Base-by-base conservation (phyloP, 2,888 invertebrate genomes). In the Helobdella robusta region DNA sequence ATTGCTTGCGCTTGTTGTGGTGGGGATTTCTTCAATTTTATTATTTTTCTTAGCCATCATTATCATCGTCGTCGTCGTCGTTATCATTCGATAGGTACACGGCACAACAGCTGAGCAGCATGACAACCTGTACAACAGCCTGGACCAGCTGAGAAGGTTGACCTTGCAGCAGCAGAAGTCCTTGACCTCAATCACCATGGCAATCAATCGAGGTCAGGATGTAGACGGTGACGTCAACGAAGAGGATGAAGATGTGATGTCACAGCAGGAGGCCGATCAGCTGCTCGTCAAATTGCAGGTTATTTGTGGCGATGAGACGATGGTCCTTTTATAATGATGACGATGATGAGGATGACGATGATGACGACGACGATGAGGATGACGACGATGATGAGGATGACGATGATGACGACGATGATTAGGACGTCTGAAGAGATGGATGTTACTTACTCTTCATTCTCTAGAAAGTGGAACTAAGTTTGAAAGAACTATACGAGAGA, bases 251-350 rank as follows among this genome's bases (percentile, higher is more conserved):
- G 62, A 62, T 28, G 62, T 50, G n/a, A 50, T 30, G 32, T 50
- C n/a, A 2, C 25, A 50, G 50, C 50, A 62, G 20, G 48, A 50
- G 11, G 28, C 44, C 5, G 62, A 62, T 20, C 46, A 62, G 46
- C 62, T 62, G 20, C 62, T 62, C 6, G 11, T 62, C 2, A 62
- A 62, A 30, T 34, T 62, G 30, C 62, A 62, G 62, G 62, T 62
- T 4, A n/a, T n/a, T n/a, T n/a, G n/a, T n/a, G n/a, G n/a, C n/a
- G n/a, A n/a, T n/a, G n/a, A n/a, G n/a, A n/a, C n/a, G n/a, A n/a
- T n/a, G n/a, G n/a, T n/a, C n/a, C n/a, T n/a, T n/a, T n/a, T n/a
- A n/a, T n/a, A n/a, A n/a, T n/a, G n/a, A n/a, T n/a, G n/a, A n/a
- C n/a, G n/a, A n/a, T n/a, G n/a, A n/a, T n/a, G n/a, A n/a, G n/a